Evolutionary conservation across 2,113 vertebrate genomes (phyloP), one percentile per base, ranked within the genome.

Genomic region (Pelecanus crispus): DNA sequence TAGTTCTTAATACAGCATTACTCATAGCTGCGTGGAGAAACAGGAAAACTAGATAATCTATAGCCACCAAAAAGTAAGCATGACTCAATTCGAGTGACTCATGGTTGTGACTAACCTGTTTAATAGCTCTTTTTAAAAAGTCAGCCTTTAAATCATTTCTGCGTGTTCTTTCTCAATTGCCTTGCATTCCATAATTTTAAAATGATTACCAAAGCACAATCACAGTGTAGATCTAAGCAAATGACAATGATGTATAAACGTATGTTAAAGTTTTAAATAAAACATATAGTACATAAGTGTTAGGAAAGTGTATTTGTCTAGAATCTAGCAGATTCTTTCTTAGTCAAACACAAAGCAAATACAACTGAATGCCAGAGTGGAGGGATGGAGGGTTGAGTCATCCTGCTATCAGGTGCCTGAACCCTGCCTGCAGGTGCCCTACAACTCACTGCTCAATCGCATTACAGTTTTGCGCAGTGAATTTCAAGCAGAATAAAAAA

Each of bases 1-100:
- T 32, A 44, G 45, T 66, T 62, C 66, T 85, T 72, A 62, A 36
- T 49, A 28, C 52, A 91, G 88, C 25, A 53, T 91, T 94, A 88
- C 34, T 90, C 90, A 87, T 7, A 88, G 56, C 65, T 91, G 66
- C 1, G 0, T 56, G 79, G 67, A 90, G 65, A 77, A 90, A 77
- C 24, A 89, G 38, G 79, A 91, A 92, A 90, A 78, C 2, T 34
- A 38, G 40, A 92, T 61, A 91, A 94, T 79, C 84, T 79, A 67
- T 21, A 93, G 73, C 85, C 73, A 82, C 81, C 67, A 77, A 81
- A 90, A 91, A 82, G 71, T 26, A 56, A 86, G 68, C 7, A 1
- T 96, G 96, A 97, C 86, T 97, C 94, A 92, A 61, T 10, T 45
- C 0, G 1, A 84, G 71, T 97, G 96, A 97, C 73, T 97, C 95